Evolutionary conservation across 1,140 invertebrate species (phyloP).

Genomic region (Drosophila aff.): DNA sequence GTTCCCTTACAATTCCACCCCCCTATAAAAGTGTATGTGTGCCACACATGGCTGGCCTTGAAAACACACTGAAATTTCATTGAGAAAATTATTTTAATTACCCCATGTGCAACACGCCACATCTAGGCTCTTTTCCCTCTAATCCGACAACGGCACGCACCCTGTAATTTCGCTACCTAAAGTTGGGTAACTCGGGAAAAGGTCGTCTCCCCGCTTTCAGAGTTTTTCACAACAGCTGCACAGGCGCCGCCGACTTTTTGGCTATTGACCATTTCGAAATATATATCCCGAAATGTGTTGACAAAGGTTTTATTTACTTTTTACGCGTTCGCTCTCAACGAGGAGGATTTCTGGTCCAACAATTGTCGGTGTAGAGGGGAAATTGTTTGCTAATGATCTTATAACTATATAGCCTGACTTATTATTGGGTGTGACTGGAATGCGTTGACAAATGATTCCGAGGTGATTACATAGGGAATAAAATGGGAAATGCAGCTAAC

Average conservation of each 20-base stretch:
- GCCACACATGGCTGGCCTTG: constrained; percentile 77
- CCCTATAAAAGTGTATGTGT: constrained; percentile 50
- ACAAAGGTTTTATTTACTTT: constrained; percentile 80
- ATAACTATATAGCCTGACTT: constrained; percentile 30
- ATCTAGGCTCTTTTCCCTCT: constrained; percentile 6
- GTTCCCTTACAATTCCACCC: constrained; percentile 54
- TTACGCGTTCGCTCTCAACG: constrained; percentile 52
- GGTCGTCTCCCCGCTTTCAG: constrained; percentile 1
- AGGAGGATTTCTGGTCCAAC: constrained; percentile 70
- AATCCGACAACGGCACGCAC: constrained; percentile 66
- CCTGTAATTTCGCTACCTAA: constrained; percentile 63
- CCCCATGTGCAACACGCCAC: constrained; percentile 52
- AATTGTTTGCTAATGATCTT: constrained; percentile 48
- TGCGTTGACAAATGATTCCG: constrained; percentile 33
- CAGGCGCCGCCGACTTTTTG: constrained; percentile 63
- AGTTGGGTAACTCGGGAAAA: constrained; percentile 36
- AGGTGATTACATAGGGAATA: constrained; percentile 4
- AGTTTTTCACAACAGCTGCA: constrained; percentile 70
- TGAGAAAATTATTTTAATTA: constrained; percentile 80
- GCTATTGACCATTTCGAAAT: constrained; percentile 48
- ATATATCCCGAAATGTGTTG: constrained; percentile 62
- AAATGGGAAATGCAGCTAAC: not conserved
- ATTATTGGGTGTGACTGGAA: constrained; percentile 39
- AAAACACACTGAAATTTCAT: constrained; percentile 64
- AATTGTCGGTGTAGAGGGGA: constrained; percentile 24